Percentiles rank a stretch among this genome's conserved stretches.
Conservation (phyloP, 2,888 invertebrate species). For the Eupithecia vulgata region DNA sequence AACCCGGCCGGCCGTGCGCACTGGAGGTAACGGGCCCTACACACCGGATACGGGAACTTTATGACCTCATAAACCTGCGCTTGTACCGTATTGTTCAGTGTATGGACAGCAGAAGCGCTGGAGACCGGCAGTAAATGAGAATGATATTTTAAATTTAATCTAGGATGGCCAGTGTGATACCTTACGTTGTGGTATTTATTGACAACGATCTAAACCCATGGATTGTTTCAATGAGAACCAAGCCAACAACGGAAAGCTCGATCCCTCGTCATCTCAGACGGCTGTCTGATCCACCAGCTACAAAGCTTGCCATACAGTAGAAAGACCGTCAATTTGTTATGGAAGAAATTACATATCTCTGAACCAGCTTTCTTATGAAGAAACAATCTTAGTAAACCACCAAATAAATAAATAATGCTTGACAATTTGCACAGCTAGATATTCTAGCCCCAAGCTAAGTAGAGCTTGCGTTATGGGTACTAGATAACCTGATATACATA, state of each 20-base stretch:
- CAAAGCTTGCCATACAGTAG: background rate
- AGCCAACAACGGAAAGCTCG: too few relatives aligned
- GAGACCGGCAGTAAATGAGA: background rate
- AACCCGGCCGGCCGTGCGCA: background rate
- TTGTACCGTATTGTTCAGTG: slow-evolving; percentile 63
- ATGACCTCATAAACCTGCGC: slow-evolving; percentile 72
- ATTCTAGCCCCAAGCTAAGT: too few relatives aligned
- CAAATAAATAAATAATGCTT: too few relatives aligned
- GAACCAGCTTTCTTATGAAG: background rate
- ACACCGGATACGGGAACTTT: slow-evolving; percentile 72
- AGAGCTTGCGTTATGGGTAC: too few relatives aligned
- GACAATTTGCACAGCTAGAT: too few relatives aligned
- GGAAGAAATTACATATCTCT: background rate
- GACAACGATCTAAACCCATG: background rate
- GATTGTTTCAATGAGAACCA: too few relatives aligned
- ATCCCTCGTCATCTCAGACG: background rate
- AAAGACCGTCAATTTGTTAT: background rate
- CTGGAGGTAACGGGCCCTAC: slow-evolving; percentile 32
- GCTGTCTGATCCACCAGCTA: background rate
- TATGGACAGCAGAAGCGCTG: slow-evolving; percentile 50
- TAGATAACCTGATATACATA: too few relatives aligned
- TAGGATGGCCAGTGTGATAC: background rate
- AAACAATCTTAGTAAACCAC: background rate
- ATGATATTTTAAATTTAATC: background rate
- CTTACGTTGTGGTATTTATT: background rate